phyloP scores from a whole-genome alignment of 1,140 invertebrate genomes.

The Argopecten irradians region DNA sequence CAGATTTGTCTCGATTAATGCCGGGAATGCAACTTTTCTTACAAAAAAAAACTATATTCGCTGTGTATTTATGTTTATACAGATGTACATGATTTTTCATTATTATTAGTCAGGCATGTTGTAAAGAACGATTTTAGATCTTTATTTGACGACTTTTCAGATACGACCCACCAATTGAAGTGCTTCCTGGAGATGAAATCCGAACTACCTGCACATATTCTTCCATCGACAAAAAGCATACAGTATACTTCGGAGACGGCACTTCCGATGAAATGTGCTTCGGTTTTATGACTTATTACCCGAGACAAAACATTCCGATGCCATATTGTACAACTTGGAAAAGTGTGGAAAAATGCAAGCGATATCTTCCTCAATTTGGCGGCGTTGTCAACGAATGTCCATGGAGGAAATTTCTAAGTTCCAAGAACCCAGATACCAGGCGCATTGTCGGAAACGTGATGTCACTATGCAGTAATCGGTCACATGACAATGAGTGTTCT shows the following conservation, averaged over 20 bases:
- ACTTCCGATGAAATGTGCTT: slow-evolving; percentile 61
- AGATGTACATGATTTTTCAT: too few species aligned
- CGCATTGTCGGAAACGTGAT: not conserved
- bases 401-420: slow-evolving; percentile 25
- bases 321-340: slow-evolving; percentile 42
- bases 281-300: slow-evolving; percentile 50
- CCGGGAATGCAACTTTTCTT: too few species aligned
- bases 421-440: not conserved
- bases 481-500: not conserved
- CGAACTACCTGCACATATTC: slow-evolving; percentile 50
- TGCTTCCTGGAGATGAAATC: slow-evolving; percentile 54
- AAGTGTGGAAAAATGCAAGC: slow-evolving; percentile 28
- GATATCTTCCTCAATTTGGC: slow-evolving; percentile 35
- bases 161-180: slow-evolving; percentile 33
- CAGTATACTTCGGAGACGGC: slow-evolving; percentile 41
- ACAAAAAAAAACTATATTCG: too few species aligned
- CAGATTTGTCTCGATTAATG: too few species aligned
- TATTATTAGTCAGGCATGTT: too few species aligned
- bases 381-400: slow-evolving; percentile 31
- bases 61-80: too few species aligned
- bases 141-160: slow-evolving; percentile 31
- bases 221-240: slow-evolving; percentile 39
- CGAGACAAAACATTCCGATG: slow-evolving; percentile 30
- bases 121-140: too few species aligned
- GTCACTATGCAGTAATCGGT: not conserved